Evolutionary conservation across 2,797 vertebrate species (phyloP).

Genomic region (Paramormyrops hopkinsi): DNA sequence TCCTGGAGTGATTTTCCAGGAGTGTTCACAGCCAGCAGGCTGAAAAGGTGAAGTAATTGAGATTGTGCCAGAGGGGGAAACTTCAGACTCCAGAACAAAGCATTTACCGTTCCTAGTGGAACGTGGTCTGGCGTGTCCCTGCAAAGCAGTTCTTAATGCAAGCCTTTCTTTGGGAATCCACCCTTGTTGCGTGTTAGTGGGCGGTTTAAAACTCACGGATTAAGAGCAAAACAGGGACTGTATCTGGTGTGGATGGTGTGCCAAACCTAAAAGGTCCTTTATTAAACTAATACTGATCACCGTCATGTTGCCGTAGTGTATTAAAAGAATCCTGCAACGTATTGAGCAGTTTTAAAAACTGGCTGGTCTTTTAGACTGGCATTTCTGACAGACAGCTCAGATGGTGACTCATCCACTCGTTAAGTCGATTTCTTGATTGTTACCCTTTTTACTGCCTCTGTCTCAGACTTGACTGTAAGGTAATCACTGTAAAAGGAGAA

Average conservation of each 20-base stretch:
- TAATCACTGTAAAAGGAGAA: not conserved
- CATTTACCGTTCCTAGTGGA: conserved; percentile 8
- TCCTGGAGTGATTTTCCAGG: conserved; percentile 2
- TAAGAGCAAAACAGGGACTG: conserved; percentile 29
- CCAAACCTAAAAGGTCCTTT: not conserved
- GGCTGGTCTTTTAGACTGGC: not conserved
- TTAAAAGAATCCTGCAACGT: conserved; percentile 38
- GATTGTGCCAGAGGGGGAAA: not conserved
- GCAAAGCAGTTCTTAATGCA: conserved; percentile 34
- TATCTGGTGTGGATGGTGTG: not conserved
- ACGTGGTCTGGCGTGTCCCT: conserved; percentile 24
- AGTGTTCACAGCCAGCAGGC: not conserved
- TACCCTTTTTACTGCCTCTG: not conserved
- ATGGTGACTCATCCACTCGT: not conserved
- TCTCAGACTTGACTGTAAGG: not conserved
- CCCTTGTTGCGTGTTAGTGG: conserved; percentile 43
- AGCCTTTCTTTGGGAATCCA: conserved; percentile 34
- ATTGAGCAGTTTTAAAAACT: conserved; percentile 41
- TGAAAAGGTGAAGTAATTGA: conserved; percentile 2
- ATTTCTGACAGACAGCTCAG: not conserved
- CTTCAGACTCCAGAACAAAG: not conserved
- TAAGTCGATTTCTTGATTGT: not conserved
- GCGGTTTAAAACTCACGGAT: conserved; percentile 38
- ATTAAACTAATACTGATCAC: conserved; percentile 46
- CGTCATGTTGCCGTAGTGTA: conserved; percentile 20